Base-by-base conservation (phyloP, 23 tunicate species). In the Phallusia fumigata region DNA sequence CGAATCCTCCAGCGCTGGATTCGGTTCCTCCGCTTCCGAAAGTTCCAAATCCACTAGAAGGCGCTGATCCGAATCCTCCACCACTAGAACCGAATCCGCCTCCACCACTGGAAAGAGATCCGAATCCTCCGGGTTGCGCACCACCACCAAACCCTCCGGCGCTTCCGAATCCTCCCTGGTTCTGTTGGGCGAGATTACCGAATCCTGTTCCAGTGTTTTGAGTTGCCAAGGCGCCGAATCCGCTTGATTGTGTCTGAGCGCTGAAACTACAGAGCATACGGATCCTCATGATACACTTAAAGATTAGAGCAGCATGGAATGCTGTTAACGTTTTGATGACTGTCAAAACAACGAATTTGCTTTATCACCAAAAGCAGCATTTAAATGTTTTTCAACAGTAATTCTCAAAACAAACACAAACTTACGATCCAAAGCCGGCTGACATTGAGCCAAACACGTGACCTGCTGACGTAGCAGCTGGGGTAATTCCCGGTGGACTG, bases 381-480 rank as follows among this genome's bases (percentile, higher is more conserved):
- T n/a, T n/a, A n/a, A n/a, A n/a, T n/a, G n/a, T n/a, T n/a, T n/a
- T n/a, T n/a, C n/a, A n/a, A n/a, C n/a, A n/a, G n/a, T n/a, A n/a
- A n/a, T n/a, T n/a, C 10, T 40, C 47, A 5, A 40, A 40, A 10
- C 5, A 3, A 40, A 3, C 69, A 58, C 8, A 24, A 1, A 58
- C 69, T 84, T 76, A 84, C 87, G 87, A 76, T 33, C 81, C 87
- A 31, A 84, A 84, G 28, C 76, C 81, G 30, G 69, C 69, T 58
- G 69, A 58, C 33, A 80, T 24, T 19, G 87, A 84, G 18, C 81
- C 87, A 53, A 84, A 84, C 31, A 65, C 81, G 36, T 58, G 30
- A 33, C 69, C 35, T 6, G 76, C 74, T 52, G 83, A 65, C 24
- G 69, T 32, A 31, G 78, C 65, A 18, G 69, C 40, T 28, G 72